Evolutionary conservation across 2,888 invertebrate species (phyloP).

Genomic region (Mystacides longicornis): DNA sequence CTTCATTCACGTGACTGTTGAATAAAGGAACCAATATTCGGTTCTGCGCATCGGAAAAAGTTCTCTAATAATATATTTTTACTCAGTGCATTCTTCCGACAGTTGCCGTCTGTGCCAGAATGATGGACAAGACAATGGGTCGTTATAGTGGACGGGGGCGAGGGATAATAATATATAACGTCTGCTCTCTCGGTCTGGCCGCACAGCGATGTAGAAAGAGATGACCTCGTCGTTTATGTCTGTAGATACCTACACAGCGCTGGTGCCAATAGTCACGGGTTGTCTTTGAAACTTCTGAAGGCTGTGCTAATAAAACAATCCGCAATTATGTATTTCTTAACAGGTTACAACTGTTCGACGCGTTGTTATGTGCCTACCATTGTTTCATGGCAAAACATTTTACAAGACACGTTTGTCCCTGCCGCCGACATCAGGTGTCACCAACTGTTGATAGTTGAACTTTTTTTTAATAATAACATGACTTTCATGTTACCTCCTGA

Average conservation of each 20-base stretch:
- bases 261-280: neutral
- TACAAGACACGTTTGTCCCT: constrained; percentile 5
- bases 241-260: no score
- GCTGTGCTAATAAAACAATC: constrained; percentile 20
- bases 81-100: neutral
- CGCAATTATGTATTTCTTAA: constrained; percentile 25
- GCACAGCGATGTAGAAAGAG: neutral
- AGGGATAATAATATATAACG: no score
- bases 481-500: neutral
- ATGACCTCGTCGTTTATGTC: neutral
- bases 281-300: neutral
- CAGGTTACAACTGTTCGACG: constrained; percentile 23
- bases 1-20: no score
- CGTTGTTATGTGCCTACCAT: constrained; percentile 14
- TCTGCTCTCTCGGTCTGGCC: no score
- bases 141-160: neutral
- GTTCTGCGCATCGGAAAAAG: no score
- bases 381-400: constrained; percentile 11
- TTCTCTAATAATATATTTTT: no score
- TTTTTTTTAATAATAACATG: neutral
- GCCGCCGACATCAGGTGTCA: neutral
- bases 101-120: constrained; percentile 7
- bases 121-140: constrained; percentile 18
- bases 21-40: no score
- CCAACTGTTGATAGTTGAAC: neutral